Evolutionary conservation across 1,140 invertebrate genomes (phyloP), one percentile per base, ranked within the genome.

Genomic region (Drosophila lacertosa): DNA sequence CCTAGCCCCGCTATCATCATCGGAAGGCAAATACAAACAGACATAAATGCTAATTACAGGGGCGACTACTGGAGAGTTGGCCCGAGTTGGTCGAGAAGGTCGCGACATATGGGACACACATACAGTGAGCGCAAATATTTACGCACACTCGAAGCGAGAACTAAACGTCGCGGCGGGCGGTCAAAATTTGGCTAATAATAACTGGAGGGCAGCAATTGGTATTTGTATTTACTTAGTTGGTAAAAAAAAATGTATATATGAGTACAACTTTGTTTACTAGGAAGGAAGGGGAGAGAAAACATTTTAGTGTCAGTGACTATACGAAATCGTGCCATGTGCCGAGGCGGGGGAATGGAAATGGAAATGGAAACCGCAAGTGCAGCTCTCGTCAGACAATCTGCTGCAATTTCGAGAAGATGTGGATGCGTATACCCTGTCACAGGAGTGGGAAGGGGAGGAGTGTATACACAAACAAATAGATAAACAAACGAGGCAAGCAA

Each of bases 21-120:
- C 3, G 16, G 20, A 33, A 54, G 44, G 13, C 57, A 42, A 74
- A 86, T 50, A 66, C 60, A 86, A 84, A 79, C 77, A 81, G 13
- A 80, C 67, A 84, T 84, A 84, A 84, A 84, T 86, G 81, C 81
- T 86, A 86, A 86, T 86, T 86, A 77, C 82, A 77, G 81, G 81
- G 45, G 69, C 62, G 67, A 73, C 55, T 60, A 71, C 62, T 76
- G 40, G 26, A 45, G 57, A 53, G 42, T 42, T 20, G 15, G n/a
- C n/a, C n/a, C 47, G 64, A 82, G 68, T 58, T 39, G 45, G 29
- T 37, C 22, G n/a, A 13, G 55, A 33, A 39, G 29, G 62, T 29
- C 63, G 57, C 74, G 74, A 82, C 82, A 88, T 88, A 88, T 88
- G 82, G 83, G 77, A 77, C 76, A 65, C 24, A 66, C 35, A 54